phyloP scores from a whole-genome alignment of 2,797 vertebrate species.

The Sebastiscus albofasciatus region DNA sequence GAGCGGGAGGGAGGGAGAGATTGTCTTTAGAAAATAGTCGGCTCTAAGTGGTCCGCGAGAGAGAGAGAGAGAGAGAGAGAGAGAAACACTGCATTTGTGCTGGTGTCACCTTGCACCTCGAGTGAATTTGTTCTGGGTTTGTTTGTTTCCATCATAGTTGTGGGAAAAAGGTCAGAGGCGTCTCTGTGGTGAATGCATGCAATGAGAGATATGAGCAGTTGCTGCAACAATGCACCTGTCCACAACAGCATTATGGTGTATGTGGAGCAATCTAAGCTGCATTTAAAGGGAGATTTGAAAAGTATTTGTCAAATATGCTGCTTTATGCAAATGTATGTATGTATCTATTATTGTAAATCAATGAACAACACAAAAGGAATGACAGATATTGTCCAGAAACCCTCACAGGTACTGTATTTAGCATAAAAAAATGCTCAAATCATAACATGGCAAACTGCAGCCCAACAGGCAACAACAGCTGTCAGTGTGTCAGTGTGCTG shows the following conservation, averaged over 20 bases:
- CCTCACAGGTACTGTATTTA: no score
- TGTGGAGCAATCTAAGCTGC: not conserved
- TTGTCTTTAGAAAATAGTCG: slow-evolving; percentile 13
- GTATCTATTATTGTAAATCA: no score
- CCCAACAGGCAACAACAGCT: no score
- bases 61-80: not conserved
- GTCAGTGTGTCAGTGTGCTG: no score
- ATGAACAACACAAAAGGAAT: no score
- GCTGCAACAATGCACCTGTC: not conserved
- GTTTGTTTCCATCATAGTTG: not conserved
- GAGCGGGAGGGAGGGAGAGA: not conserved
- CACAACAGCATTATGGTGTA: not conserved
- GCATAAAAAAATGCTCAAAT: no score
- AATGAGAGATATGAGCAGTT: not conserved
- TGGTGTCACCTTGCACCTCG: slow-evolving; percentile 2
- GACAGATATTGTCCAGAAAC: no score
- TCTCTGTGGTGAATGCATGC: not conserved
- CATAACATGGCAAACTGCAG: no score
- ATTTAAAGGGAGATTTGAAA: not conserved
- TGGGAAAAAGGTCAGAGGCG: slow-evolving; percentile 12
- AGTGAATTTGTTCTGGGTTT: not conserved
- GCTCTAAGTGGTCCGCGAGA: not conserved
- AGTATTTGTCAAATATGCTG: no score
- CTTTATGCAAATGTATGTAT: no score
- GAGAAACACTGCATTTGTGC: slow-evolving; percentile 15